phyloP scores from a whole-genome alignment of 2,113 vertebrate genomes.

The Cervus canadensis region DNA sequence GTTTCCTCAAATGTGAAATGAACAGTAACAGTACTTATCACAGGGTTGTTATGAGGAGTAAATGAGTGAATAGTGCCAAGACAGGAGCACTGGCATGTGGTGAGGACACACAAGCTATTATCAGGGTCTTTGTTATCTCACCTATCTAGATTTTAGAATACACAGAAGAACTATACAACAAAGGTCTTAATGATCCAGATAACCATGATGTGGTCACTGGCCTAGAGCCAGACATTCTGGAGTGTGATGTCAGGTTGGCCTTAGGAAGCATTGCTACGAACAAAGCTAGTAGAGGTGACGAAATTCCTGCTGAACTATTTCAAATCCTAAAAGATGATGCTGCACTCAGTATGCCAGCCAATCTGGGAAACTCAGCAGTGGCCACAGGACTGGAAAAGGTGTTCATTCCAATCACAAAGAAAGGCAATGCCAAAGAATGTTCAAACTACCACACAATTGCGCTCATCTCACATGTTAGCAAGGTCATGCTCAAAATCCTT shows the following conservation, averaged over 20 bases:
- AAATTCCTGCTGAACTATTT: not conserved
- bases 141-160: not conserved
- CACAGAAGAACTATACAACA: not conserved
- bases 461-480: not conserved
- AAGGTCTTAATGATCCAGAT: not conserved
- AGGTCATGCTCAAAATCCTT: not conserved
- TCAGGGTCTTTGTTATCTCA: accelerated
- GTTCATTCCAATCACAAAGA: not conserved
- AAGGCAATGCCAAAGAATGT: not conserved
- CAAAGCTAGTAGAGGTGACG: not conserved
- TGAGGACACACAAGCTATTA: accelerated
- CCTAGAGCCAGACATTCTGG: not conserved
- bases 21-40: accelerated
- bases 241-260: not conserved
- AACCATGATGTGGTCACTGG: not conserved
- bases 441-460: not conserved
- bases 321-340: not conserved
- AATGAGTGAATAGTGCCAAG: accelerated
- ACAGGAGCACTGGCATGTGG: accelerated
- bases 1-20: not conserved
- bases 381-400: not conserved
- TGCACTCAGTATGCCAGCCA: not conserved
- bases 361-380: not conserved
- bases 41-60: not conserved
- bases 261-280: not conserved